Conservation (phyloP, 2,888 invertebrate species). For the Drosophila yooni region DNA sequence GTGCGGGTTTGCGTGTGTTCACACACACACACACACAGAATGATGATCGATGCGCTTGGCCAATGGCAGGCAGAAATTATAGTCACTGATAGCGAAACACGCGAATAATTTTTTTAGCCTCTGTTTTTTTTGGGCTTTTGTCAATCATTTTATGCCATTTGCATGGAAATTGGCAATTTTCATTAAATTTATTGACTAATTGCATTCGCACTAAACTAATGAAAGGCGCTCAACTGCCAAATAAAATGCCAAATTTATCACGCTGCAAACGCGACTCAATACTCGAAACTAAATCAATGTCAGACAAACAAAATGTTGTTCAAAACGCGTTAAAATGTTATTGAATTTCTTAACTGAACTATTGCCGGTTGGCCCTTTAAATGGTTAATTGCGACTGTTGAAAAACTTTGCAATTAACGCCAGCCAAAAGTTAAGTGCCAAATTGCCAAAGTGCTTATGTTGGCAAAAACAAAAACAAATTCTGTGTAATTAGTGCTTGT, state of each 20-base stretch:
- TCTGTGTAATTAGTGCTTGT: constrained; percentile 4
- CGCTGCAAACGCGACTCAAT: constrained; percentile 13
- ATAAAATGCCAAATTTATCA: constrained; percentile 76
- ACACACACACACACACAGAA: constrained; percentile 14
- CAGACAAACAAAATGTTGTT: not conserved
- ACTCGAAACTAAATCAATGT: constrained; percentile 59
- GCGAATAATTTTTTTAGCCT: constrained; percentile 21
- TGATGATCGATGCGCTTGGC: constrained; percentile 64
- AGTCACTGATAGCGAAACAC: constrained; percentile 61
- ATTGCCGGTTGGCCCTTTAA: constrained; percentile 16
- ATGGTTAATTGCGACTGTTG: constrained; percentile 1
- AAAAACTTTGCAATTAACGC: constrained; percentile 64
- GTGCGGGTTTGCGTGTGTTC: constrained; percentile 41
- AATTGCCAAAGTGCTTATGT: constrained; percentile 41
- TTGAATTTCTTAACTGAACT: constrained; percentile 19
- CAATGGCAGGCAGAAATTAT: constrained; percentile 64
- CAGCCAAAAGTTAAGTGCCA: constrained; percentile 37
- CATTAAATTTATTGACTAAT: constrained; percentile 79
- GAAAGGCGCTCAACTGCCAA: constrained; percentile 64
- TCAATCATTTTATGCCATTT: constrained; percentile 56
- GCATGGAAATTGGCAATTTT: constrained; percentile 72
- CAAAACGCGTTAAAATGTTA: constrained; percentile 32
- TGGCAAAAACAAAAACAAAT: constrained; percentile 9
- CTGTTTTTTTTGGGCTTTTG: not conserved
- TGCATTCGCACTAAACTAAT: constrained; percentile 71